A percentile compares a stretch with the other conserved stretches of the same genome.
These are phyloP conservation scores for Tenualosa thibaudeaui DNA, from an alignment of 2,797 vertebrate species.

Conservation along the genomic window DNA sequence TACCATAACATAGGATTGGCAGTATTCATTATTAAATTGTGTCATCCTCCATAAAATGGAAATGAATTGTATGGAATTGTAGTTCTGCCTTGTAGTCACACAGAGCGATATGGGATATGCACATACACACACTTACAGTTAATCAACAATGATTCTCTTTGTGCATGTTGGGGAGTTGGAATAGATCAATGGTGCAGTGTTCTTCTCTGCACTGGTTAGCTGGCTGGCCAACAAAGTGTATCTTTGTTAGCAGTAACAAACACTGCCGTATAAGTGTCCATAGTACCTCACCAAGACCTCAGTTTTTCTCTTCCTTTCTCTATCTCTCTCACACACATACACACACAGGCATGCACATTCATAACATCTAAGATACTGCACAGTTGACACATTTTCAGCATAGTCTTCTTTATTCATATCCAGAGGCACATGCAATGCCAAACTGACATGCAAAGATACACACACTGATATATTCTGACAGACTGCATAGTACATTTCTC, in stretches of 20 bases:
- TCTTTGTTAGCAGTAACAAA: constrained; percentile 73
- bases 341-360: constrained; percentile 1
- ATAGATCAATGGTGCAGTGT: constrained; percentile 77
- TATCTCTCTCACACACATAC: not conserved
- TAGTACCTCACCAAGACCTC: constrained; percentile 49
- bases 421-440: not conserved
- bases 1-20: not conserved
- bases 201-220: constrained; percentile 62
- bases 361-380: constrained; percentile 1
- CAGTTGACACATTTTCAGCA: not conserved
- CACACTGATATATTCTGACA: constrained; percentile 16
- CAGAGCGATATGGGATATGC: constrained; percentile 51
- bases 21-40: not conserved
- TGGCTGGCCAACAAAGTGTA: constrained; percentile 73
- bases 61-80: not conserved
- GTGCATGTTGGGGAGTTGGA: constrained; percentile 60
- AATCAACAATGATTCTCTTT: constrained; percentile 69
- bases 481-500: not conserved
- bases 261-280: constrained; percentile 47
- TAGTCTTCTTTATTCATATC: not conserved
- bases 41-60: not conserved
- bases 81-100: not conserved
- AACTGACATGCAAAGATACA: not conserved
- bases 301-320: not conserved
- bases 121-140: constrained; percentile 60